These are phyloP conservation scores for Halcyon badia DNA, from an alignment of 2,797 vertebrate genomes.

Conservation along the genomic window DNA sequence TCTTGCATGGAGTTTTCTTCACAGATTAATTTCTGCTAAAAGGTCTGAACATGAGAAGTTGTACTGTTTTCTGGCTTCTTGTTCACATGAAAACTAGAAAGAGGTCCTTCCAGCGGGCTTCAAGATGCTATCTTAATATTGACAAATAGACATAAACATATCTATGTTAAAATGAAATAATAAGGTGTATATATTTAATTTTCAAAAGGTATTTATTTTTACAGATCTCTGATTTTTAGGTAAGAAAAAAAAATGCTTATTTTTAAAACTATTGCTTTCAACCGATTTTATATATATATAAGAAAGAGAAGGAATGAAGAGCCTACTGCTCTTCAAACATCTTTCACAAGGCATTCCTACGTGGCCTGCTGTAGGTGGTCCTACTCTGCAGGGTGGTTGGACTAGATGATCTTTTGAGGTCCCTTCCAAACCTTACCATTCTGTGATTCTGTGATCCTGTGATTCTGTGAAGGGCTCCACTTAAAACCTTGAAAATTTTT, in stretches of 20 bases:
- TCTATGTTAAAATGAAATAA: neutral
- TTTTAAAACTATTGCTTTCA: neutral
- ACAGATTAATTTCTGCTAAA: neutral
- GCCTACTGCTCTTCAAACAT: rapidly evolving
- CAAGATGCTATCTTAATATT: neutral
- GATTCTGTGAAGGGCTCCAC: neutral
- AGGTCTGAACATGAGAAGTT: neutral
- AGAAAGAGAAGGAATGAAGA: neutral
- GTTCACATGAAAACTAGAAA: neutral
- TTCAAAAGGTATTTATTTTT: neutral
- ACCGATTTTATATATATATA: neutral
- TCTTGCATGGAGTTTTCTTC: neutral
- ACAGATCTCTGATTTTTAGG: neutral
- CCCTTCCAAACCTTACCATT: too few species aligned
- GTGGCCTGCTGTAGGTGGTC: too few species aligned
- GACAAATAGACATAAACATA: neutral
- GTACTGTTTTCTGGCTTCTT: neutral
- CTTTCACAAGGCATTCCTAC: neutral
- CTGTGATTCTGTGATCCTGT: too few species aligned
- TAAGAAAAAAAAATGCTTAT: neutral
- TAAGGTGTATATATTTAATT: neutral
- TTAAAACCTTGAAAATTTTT: neutral
- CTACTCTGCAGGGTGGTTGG: too few species aligned
- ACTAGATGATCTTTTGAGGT: too few species aligned
- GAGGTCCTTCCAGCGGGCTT: neutral